Conservation (phyloP, 2,888 invertebrate genomes). For the Auanema sp. region DNA sequence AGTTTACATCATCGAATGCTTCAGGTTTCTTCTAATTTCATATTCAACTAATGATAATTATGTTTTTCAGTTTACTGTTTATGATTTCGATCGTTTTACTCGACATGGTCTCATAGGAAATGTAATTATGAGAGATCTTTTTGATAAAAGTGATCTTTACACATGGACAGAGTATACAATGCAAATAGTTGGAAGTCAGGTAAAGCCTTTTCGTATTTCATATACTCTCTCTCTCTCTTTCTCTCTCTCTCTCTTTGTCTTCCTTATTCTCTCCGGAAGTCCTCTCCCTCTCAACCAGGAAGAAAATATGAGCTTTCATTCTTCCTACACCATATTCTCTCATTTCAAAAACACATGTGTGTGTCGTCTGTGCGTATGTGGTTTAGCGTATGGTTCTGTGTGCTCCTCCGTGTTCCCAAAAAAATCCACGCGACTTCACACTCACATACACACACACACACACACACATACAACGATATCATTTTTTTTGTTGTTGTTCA, state of each 20-base stretch:
- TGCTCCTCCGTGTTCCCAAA: no score
- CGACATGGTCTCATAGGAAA: conserved; percentile 82
- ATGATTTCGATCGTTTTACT: conserved; percentile 85
- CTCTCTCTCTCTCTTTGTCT: no score
- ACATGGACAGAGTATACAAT: conserved; percentile 83
- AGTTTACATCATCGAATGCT: conserved; percentile 77
- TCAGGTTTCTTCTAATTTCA: conserved; percentile 36
- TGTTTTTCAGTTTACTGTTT: conserved; percentile 77
- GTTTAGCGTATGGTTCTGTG: no score
- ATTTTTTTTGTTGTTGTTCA: no score
- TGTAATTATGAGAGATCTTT: conserved; percentile 78
- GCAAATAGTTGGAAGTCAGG: conserved; percentile 79
- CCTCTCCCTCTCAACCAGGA: no score
- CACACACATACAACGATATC: background rate
- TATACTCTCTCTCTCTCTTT: background rate
- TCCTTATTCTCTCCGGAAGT: no score
- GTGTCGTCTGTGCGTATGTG: no score
- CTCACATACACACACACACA: background rate
- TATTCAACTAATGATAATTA: background rate
- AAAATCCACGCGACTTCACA: background rate
- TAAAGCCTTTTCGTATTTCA: conserved; percentile 8
- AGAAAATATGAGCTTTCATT: no score
- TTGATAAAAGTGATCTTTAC: conserved; percentile 78
- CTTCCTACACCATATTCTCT: no score
- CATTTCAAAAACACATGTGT: no score